A percentile compares a stretch with the other conserved stretches of the same genome.
These are phyloP conservation scores for Sebastes vulpes DNA, from an alignment of 2,797 vertebrate species.

Conservation along the genomic window DNA sequence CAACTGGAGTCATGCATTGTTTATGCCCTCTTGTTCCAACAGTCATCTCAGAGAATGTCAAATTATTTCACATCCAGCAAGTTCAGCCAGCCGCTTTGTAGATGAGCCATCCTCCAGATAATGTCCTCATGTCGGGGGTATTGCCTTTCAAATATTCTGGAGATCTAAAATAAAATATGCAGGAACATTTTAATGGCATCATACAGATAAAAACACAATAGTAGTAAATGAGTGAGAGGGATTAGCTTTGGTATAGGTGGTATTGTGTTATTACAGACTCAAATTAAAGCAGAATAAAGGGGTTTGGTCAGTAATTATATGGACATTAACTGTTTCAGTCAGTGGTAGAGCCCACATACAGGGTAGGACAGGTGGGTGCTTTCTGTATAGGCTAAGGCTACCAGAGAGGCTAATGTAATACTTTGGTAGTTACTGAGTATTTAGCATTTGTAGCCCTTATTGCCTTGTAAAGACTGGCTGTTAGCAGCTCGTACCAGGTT, in stretches of 20 bases:
- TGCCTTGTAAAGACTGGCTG: too few relatives aligned
- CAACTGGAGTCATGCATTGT: not conserved
- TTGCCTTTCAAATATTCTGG: not conserved
- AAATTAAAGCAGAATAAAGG: too few relatives aligned
- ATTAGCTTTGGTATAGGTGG: too few relatives aligned
- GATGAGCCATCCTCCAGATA: not conserved
- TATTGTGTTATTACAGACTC: too few relatives aligned
- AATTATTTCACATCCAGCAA: not conserved
- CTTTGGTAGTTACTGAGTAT: too few relatives aligned
- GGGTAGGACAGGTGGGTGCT: too few relatives aligned
- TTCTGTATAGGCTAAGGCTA: too few relatives aligned
- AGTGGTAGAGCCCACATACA: too few relatives aligned
- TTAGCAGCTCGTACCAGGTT: too few relatives aligned
- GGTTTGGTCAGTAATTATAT: too few relatives aligned
- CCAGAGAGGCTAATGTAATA: too few relatives aligned
- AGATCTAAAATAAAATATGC: not conserved
- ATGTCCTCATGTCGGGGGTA: not conserved
- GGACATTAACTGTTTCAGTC: not conserved
- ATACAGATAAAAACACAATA: not conserved
- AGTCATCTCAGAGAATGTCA: not conserved
- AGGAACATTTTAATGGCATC: not conserved
- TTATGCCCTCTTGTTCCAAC: not conserved
- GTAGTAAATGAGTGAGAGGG: not conserved
- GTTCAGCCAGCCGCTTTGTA: not conserved
- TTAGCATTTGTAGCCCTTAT: too few relatives aligned